Evolutionary conservation across 2,113 vertebrate species (phyloP), one percentile per base, ranked within the genome.

Genomic region (Paratilapia polleni): DNA sequence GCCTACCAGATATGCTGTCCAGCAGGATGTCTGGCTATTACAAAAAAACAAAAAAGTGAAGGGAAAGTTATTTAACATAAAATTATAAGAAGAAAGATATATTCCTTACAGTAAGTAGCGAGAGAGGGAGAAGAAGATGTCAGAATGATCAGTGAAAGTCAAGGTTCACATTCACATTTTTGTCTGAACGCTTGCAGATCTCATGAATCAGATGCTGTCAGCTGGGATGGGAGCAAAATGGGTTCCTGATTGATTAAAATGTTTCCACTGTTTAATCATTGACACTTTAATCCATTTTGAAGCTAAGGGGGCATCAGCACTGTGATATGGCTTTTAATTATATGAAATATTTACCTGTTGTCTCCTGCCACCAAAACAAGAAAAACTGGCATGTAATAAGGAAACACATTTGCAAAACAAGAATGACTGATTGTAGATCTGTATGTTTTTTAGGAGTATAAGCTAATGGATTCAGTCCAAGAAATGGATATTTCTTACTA

Each of bases 121-220:
- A 49, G 47, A 49, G 14, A 49, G 14, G 47, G 15, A 17, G 56
- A 34, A 22, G 54, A 74, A 59, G 31, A 59, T 59, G 79, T 78
- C 49, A 85, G 49, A 64, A 64, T 85, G 52, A 74, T 54, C 62
- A 43, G 77, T 11, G 2, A 56, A 34, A 41, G 63, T 57, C 59
- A 34, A 79, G 56, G 5, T 59, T 77, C 49, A 54, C 36, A 31
- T 59, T 79, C 54, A 34, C 60, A 3, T 62, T 34, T 49, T 77
- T 81, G 75, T 86, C 75, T 75, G 77, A 70, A 62, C 4, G n/a
- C 49, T 34, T 38, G 20, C 74, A 83, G 56, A 86, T 73, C 52
- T 78, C 88, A 80, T 90, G 81, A 90, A 89, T 94, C 83, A 90
- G 78, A 66, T 31, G 59, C 49, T 88, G 78, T 87, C 88, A 73